phyloP scores from a whole-genome alignment of 1,140 invertebrate genomes.

The Caenorhabditis elegans region WBcel235 BX284604.4:8138501-8139000 shows the following conservation, averaged over 20 bases:
- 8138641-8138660: conserved; percentile 60
- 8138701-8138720: conserved; percentile 58
- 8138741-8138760: not conserved
- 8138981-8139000: too few species aligned
- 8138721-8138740: conserved; percentile 49
- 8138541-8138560: conserved; percentile 64
- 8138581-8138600: not conserved
- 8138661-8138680: conserved; percentile 56
- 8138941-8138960: too few species aligned
- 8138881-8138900: conserved; percentile 15
- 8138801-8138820: conserved; percentile 49
- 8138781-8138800: conserved; percentile 31
- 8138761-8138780: conserved; percentile 1
- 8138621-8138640: conserved; percentile 65
- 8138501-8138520: conserved; percentile 60
- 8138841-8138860: conserved; percentile 54
- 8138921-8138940: too few species aligned
- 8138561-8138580: conserved; percentile 63
- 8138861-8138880: conserved; percentile 42
- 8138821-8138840: conserved; percentile 50
- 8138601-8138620: conserved; percentile 1
- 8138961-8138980: too few species aligned
- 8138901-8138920: conserved; percentile 48
- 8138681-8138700: conserved; percentile 64
- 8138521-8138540: conserved; percentile 54